phyloP scores from a whole-genome alignment of 2,113 vertebrate species.

The Caracal caracal region DNA sequence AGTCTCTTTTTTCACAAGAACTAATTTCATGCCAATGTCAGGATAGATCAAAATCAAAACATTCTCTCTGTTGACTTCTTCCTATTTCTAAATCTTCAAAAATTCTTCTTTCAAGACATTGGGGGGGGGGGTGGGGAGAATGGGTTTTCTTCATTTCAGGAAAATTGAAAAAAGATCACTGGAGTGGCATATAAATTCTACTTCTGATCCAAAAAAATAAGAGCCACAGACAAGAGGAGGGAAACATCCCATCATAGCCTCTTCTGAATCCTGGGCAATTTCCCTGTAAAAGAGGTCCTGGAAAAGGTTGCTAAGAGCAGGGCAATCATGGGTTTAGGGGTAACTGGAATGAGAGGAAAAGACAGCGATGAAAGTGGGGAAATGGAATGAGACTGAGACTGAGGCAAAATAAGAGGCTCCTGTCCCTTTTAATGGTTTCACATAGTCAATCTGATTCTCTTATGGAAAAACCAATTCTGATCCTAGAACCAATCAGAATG shows the following conservation, averaged over 20 bases:
- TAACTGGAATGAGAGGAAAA: not conserved
- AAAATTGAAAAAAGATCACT: not conserved
- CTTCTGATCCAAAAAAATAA: not conserved
- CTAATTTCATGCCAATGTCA: not conserved
- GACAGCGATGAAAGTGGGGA: not conserved
- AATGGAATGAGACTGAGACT: not conserved
- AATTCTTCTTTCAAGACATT: not conserved
- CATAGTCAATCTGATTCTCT: not conserved
- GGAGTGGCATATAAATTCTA: not conserved
- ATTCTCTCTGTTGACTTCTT: not conserved
- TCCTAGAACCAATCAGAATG: not conserved
- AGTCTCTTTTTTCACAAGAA: not conserved
- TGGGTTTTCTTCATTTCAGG: not conserved
- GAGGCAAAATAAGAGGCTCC: not conserved
- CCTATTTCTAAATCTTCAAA: conserved; percentile 33
- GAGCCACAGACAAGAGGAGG: not conserved
- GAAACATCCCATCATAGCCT: not conserved
- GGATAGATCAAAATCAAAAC: conserved; percentile 15
- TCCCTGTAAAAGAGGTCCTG: conserved; percentile 57
- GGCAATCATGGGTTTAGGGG: not conserved
- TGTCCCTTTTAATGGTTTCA: not conserved
- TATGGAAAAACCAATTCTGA: not conserved
- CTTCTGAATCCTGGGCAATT: conserved; percentile 40
- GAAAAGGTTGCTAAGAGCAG: conserved; percentile 11
- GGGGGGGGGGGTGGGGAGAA: not conserved